Base-by-base conservation (phyloP, 2,113 vertebrate species). In the Trichechus manatus region DNA sequence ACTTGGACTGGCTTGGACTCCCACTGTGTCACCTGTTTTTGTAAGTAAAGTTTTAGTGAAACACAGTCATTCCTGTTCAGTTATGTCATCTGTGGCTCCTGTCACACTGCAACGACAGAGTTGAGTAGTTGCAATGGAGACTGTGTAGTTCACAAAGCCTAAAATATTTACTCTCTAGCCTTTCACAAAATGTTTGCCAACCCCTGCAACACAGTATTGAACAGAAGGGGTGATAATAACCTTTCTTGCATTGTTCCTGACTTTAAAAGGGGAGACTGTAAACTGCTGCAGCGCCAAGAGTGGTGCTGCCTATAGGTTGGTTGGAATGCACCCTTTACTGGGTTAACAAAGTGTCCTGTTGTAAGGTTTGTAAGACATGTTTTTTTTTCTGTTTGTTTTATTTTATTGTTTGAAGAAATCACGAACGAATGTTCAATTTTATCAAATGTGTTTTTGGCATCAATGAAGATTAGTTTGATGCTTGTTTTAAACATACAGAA, bases 21-120 rank as follows among this genome's bases (percentile, higher is more conserved):
- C 29, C 27, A 78, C 9, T 17, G 29, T 42, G 14, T 9, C 10
- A 70, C 29, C 19, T 91, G 4, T 59, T 87, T 84, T 93, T 92
- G 17, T 92, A 75, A 87, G 92, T 89, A 64, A 89, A 95, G 70
- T 72, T 85, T 87, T 94, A 81, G 72, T 85, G 64, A 91, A 94
- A 84, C 25, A 59, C 0, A 77, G 13, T 8, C 17, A n/a, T 20
- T 13, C 23, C 44, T 33, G 25, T 74, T 23, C 36, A 36, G 72
- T 39, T 74, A 23, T 78, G 20, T 85, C 78, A 44, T 90, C 64
- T 44, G 0, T 66, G 42, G 15, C 3, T 75, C 36, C 83, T 90
- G 88, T 87, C 92, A 85, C 6, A 77, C 84, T 64, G 25, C 33
- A 53, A 13, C 27, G 50, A 9, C 33, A 64, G 13, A 85, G 13